These are phyloP conservation scores for Heliocidaris erythrogramma DNA, from an alignment of 35 echinoderm and acorn worm genomes.

Conservation along the genomic window DNA sequence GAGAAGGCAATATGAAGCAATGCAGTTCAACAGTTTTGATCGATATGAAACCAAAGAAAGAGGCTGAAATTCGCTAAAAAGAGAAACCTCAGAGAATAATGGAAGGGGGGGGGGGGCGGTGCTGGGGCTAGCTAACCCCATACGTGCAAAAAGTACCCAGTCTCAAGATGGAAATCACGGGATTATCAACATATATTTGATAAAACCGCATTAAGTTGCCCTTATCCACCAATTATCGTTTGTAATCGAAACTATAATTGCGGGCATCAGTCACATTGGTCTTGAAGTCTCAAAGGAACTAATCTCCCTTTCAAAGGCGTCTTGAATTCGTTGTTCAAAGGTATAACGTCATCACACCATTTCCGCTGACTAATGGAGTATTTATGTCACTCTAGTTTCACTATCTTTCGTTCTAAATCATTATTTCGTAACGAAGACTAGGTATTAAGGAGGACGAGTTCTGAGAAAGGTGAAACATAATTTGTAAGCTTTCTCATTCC, in stretches of 20 bases:
- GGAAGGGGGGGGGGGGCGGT: too few relatives aligned
- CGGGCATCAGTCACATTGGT: neutral
- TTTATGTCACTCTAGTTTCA: neutral
- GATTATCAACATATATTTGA: neutral
- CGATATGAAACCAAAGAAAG: too few relatives aligned
- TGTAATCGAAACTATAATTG: neutral
- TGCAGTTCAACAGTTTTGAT: too few relatives aligned
- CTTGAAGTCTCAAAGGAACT: neutral
- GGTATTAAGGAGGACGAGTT: too few relatives aligned
- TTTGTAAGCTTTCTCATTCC: too few relatives aligned
- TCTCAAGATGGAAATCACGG: neutral
- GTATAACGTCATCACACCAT: neutral
- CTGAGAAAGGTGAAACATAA: too few relatives aligned
- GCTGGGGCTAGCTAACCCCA: too few relatives aligned
- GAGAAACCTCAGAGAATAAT: too few relatives aligned
- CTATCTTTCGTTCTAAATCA: neutral
- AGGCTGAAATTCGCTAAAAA: too few relatives aligned
- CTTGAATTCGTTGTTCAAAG: neutral
- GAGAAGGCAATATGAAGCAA: too few relatives aligned
- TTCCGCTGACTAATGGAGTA: neutral
- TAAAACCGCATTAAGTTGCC: neutral
- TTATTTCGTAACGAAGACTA: neutral
- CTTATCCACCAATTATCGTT: neutral
- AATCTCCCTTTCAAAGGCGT: neutral
- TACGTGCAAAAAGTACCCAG: neutral